A percentile compares a stretch with the other conserved stretches of the same genome.
phyloP scores from a whole-genome alignment of 1,140 invertebrate species.

The Delia radicum region DNA sequence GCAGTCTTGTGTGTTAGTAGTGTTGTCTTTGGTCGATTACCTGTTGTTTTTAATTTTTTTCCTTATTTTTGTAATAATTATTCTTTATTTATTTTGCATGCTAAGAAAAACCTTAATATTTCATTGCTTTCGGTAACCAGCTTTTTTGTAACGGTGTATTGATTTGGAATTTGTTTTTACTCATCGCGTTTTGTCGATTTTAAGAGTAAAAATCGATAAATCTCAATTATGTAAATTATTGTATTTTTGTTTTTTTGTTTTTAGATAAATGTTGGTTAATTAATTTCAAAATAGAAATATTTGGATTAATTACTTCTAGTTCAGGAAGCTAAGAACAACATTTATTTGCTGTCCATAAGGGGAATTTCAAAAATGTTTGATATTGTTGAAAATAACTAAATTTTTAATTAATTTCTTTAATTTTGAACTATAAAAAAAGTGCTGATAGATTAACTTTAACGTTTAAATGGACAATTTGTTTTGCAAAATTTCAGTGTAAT shows the following conservation, averaged over 20 bases:
- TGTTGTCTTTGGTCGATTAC: not conserved
- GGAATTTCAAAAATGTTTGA: not conserved
- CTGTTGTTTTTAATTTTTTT: conserved; percentile 5
- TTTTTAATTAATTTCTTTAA: too few relatives aligned
- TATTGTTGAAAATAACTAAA: too few relatives aligned
- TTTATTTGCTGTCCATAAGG: not conserved
- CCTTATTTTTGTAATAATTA: not conserved
- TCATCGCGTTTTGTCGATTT: not conserved
- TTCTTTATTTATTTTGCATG: not conserved
- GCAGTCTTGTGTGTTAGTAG: not conserved
- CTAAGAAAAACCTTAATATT: not conserved
- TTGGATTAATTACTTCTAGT: not conserved
- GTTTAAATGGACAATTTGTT: too few relatives aligned
- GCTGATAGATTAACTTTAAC: too few relatives aligned
- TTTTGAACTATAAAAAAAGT: too few relatives aligned
- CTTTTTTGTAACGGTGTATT: not conserved
- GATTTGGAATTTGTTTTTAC: not conserved
- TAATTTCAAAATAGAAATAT: not conserved
- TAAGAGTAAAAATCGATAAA: not conserved
- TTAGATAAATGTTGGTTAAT: not conserved
- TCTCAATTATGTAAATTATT: not conserved
- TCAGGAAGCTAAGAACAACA: not conserved
- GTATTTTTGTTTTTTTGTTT: not conserved
- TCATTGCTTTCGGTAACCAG: not conserved
- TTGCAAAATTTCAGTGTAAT: too few relatives aligned